These are phyloP conservation scores for Saccopteryx bilineata DNA, from an alignment of 2,113 vertebrate species.

Conservation along the genomic window DNA sequence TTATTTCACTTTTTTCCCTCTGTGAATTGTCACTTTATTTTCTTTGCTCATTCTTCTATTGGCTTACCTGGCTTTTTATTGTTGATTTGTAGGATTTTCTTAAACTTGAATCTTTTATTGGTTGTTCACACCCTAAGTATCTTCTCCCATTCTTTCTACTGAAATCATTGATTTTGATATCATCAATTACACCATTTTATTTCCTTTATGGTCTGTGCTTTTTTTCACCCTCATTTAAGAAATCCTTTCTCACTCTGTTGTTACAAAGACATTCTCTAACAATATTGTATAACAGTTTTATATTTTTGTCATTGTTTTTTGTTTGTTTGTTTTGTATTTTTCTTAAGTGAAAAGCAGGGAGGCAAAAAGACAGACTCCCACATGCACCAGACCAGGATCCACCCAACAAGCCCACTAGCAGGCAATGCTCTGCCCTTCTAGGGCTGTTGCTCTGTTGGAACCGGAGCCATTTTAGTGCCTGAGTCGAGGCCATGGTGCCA, in stretches of 20 bases:
- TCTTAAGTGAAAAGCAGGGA: no score
- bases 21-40: neutral
- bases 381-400: no score
- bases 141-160: neutral
- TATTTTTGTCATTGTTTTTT: neutral
- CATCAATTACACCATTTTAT: neutral
- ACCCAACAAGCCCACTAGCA: no score
- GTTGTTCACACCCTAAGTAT: neutral
- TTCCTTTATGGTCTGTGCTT: neutral
- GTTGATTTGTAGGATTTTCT: neutral
- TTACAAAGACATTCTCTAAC: neutral
- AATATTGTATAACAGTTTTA: neutral
- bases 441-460: no score
- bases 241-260: neutral
- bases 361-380: no score
- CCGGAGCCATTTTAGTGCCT: no score
- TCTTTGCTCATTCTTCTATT: conserved; percentile 1
- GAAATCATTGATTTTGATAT: neutral
- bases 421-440: no score
- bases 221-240: neutral
- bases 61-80: neutral
- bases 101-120: conserved; percentile 24
- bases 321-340: no score
- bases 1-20: neutral
- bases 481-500: no score